Evolutionary conservation across 2,113 vertebrate species (phyloP).

Genomic region (Eclectus roratus): DNA sequence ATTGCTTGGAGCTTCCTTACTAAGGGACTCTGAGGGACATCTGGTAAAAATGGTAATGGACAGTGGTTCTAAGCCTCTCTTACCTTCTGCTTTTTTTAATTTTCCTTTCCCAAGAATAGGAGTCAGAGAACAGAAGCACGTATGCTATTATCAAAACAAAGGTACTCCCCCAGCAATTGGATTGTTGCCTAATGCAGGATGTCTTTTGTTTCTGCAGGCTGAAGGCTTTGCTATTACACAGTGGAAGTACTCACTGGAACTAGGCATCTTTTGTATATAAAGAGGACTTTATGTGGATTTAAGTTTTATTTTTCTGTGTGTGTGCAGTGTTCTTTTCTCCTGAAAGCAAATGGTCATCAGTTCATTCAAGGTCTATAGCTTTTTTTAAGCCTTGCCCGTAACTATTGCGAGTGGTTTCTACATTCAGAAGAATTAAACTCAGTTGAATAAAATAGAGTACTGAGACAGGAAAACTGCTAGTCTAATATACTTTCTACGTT

Average conservation of each 20-base stretch:
- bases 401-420: slow-evolving; percentile 16
- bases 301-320: slow-evolving; percentile 65
- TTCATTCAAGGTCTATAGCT: slow-evolving; percentile 63
- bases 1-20: not conserved
- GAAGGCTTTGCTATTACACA: slow-evolving; percentile 63
- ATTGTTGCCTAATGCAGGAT: slow-evolving; percentile 59
- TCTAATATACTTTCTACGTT: not conserved
- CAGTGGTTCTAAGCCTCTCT: slow-evolving; percentile 11
- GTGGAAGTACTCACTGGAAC: slow-evolving; percentile 33
- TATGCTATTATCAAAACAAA: slow-evolving; percentile 62
- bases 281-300: slow-evolving; percentile 69
- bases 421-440: not conserved
- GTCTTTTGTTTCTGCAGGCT: slow-evolving; percentile 68
- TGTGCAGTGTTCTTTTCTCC: slow-evolving; percentile 64
- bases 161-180: slow-evolving; percentile 25
- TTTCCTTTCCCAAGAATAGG: not conserved
- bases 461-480: not conserved
- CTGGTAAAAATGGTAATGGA: slow-evolving; percentile 10
- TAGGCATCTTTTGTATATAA: slow-evolving; percentile 65
- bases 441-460: not conserved
- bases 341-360: slow-evolving; percentile 52
- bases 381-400: slow-evolving; percentile 12
- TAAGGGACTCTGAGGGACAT: not conserved
- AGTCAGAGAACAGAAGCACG: slow-evolving; percentile 47
- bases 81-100: not conserved